Base-by-base conservation (phyloP, 2,113 vertebrate genomes). In the Rhinopomastus cyanomelas region DNA sequence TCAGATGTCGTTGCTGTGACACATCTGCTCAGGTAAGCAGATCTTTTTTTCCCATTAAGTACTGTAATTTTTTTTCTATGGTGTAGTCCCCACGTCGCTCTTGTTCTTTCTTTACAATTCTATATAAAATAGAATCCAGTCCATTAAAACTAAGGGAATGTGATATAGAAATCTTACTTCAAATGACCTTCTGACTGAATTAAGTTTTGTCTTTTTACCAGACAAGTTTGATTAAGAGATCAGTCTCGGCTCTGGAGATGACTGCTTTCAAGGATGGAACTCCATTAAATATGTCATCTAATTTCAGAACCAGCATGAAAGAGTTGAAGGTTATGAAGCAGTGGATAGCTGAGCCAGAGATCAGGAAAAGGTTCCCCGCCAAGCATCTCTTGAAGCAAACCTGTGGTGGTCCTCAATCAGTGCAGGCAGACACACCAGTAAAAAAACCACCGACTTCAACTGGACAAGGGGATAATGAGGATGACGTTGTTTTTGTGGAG, bases 241-340 rank as follows among this genome's bases (percentile, higher is more conserved):
- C 96, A 78, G 25, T 34, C 67, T 97, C 88, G 48, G 93, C 96
- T 56, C 96, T 73, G 49, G 77, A 95, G 90, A 42, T 94, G 80
- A 95, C 94, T 84, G 30, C 60, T 73, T 91, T 89, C 85, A 90
- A 87, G 92, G 88, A 69, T 69, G 88, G 95, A 86, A 18, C 66
- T 32, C 12, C 0, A 0, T 85, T 96, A 74, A 96, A 91, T 78
- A 65, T 96, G 30, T 93, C 85, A 81, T 68, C 95, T 86, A 90
- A 97, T 94, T 95, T 97, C 39, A 92, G 93, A 92, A 96, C 75
- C 81, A 94, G 89, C 79, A 89, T 97, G 73, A 94, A 96, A 88
- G 93, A 96, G 59, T 14, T 98, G 80, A 68, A 90, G 60, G 62
- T 94, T 79, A 96, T 96, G 89, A 96, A 89, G 84, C 53, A 89